A percentile compares a stretch with the other conserved stretches of the same genome.
phyloP scores from a whole-genome alignment of 2,888 invertebrate species.

The Leptopilina myrica region DNA sequence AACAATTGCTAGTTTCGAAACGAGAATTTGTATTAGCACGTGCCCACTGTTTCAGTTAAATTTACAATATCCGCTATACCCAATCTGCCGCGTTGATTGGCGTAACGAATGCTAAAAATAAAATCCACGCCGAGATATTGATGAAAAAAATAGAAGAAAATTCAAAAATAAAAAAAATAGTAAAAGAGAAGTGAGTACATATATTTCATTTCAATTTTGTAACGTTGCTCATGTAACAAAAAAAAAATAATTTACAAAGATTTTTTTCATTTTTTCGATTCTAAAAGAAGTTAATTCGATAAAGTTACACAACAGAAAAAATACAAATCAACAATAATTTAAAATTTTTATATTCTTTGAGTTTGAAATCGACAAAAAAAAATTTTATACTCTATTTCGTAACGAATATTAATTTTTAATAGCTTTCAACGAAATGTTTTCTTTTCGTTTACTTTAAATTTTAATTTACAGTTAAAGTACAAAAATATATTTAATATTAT shows the following conservation, averaged over 20 bases:
- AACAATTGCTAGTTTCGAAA: conserved; percentile 32
- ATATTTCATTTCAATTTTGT: neutral
- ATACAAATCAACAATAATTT: no score
- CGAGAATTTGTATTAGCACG: conserved; percentile 18
- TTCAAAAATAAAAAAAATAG: neutral
- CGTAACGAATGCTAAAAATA: conserved; percentile 22
- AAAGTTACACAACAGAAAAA: neutral
- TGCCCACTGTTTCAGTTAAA: conserved; percentile 4
- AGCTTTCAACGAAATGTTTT: no score
- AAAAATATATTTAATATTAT: no score
- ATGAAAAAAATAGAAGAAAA: neutral
- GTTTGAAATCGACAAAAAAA: no score
- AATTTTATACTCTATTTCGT: no score
- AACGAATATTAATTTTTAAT: no score
- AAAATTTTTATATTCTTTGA: no score
- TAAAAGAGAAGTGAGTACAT: no score
- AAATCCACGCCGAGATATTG: neutral
- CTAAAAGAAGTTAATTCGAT: neutral
- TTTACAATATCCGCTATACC: conserved; percentile 22
- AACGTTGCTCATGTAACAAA: neutral
- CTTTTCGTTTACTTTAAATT: no score
- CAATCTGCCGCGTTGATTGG: conserved; percentile 12
- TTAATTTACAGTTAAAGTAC: no score
- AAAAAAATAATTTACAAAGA: no score
- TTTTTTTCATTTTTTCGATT: no score